A percentile compares a stretch with the other conserved stretches of the same genome.
Evolutionary conservation across 92 coral and sea anemone species (phyloP).

Genomic region (Micromussa lordhowensis): DNA sequence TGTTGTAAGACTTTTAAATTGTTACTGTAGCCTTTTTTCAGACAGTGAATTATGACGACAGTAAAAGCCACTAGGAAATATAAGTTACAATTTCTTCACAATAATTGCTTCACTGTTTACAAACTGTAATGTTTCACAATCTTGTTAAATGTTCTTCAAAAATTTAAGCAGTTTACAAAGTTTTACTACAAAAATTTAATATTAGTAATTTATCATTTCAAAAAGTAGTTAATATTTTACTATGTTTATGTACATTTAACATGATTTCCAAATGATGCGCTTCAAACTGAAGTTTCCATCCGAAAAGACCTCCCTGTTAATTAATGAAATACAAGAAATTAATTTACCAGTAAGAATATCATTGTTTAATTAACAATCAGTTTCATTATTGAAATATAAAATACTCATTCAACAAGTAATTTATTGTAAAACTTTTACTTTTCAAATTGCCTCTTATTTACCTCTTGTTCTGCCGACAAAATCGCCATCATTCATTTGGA

Average conservation of each 20-base stretch:
- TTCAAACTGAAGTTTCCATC: constrained; percentile 68
- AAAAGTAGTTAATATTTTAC: neutral
- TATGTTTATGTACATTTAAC: neutral
- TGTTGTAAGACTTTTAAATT: neutral
- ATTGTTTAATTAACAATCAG: no score
- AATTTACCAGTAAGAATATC: neutral
- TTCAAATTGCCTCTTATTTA: no score
- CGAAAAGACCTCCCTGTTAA: constrained; percentile 66
- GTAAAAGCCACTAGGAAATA: neutral
- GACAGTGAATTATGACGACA: neutral
- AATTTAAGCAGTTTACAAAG: neutral
- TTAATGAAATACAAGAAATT: constrained; percentile 9
- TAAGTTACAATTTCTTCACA: neutral
- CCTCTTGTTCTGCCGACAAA: no score
- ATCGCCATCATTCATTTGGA: no score
- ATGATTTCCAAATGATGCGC: neutral
- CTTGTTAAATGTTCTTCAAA: neutral
- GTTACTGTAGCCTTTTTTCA: neutral
- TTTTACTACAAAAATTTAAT: neutral
- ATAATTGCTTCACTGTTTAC: neutral
- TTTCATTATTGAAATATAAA: neutral
- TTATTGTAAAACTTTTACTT: no score
- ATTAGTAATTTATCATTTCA: neutral
- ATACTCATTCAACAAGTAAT: no score
- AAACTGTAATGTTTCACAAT: neutral